Evolutionary conservation across 2,888 invertebrate species (phyloP), one percentile per base, ranked within the genome.

Genomic region (Blomia tropicalis): DNA sequence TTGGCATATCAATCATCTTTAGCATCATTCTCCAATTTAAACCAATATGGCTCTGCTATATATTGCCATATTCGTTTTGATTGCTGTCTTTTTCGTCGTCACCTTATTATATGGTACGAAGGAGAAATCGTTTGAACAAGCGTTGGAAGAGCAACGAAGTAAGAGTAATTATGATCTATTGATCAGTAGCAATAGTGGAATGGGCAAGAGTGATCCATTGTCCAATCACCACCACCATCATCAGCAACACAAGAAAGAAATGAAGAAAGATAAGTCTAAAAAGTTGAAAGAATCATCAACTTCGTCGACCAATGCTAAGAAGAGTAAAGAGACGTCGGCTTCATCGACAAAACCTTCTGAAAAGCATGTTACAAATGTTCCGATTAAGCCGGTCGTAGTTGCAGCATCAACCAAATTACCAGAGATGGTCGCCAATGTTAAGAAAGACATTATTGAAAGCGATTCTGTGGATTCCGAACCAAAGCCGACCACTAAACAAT

Each of bases 91-190:
- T 14, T 56, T 56, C 11, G 30, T 22, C 2, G 30, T 25, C 11
- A 27, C 29, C 2, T 25, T 56, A n/a, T 22, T 56, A 2, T 56
- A 56, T 36, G 25, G 25, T n/a, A 56, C 56, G n/a, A 27, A 23
- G 11, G 56, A 56, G 29, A 23, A 56, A 36, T 56, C 56, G n/a
- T 56, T 29, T 31, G 56, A 56, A 36, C 56, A 56, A 22, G 56
- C 56, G n/a, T 32, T 56, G 7, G 56, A 56, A 36, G 56, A 56
- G 23, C 56, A 56, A 22, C 2, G 56, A 56, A 56, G 29, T 25
- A 56, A 56, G 29, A 3, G 29, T 56, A 25, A 56, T 36, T 23
- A 22, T 56, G 3, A 27, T 19, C 23, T 56, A 11, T 19, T 54
- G 4, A 4, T 54, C 4, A 22, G 11, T 11, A 43, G 44, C n/a